A percentile compares a stretch with the other conserved stretches of the same genome.
Conservation (phyloP, 23 tunicate species). For the Halocynthia aurantium region DNA sequence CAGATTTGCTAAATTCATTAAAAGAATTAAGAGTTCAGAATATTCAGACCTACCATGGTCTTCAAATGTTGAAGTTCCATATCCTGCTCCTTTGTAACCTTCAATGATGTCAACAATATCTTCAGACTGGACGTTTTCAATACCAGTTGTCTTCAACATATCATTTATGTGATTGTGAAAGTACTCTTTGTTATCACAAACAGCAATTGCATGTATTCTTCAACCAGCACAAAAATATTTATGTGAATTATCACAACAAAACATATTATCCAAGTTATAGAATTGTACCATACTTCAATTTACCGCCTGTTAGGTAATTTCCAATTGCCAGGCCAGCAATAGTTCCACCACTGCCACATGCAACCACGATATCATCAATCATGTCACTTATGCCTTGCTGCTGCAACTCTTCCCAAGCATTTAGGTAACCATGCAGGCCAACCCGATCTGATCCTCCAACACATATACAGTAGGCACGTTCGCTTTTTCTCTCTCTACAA, state of each 20-base stretch:
- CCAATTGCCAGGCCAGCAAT: constrained; percentile 84
- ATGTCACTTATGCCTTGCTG: constrained; percentile 29
- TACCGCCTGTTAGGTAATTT: constrained; percentile 69
- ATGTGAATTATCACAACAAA: not conserved
- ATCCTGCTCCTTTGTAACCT: constrained; percentile 94
- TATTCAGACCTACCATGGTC: constrained; percentile 52
- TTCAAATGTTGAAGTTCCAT: constrained; percentile 60
- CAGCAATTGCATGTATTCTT: constrained; percentile 79
- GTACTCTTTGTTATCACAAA: constrained; percentile 65
- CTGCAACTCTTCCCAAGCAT: constrained; percentile 90
- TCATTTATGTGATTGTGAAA: constrained; percentile 80
- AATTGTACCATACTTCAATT: constrained; percentile 27
- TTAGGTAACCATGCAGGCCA: constrained; percentile 65
- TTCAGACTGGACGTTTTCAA: constrained; percentile 35
- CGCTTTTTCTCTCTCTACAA: constrained; percentile 42
- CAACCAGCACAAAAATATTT: not conserved
- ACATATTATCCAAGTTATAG: not conserved
- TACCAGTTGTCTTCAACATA: constrained; percentile 41
- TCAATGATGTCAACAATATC: constrained; percentile 86
- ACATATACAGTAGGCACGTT: constrained; percentile 65
- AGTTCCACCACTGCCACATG: constrained; percentile 97
- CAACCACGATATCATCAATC: constrained; percentile 74
- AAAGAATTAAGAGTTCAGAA: no score
- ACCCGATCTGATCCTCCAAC: constrained; percentile 74
- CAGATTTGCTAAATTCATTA: no score